Conservation (phyloP, 2,888 invertebrate genomes). For the Melinopterus prodromus region DNA sequence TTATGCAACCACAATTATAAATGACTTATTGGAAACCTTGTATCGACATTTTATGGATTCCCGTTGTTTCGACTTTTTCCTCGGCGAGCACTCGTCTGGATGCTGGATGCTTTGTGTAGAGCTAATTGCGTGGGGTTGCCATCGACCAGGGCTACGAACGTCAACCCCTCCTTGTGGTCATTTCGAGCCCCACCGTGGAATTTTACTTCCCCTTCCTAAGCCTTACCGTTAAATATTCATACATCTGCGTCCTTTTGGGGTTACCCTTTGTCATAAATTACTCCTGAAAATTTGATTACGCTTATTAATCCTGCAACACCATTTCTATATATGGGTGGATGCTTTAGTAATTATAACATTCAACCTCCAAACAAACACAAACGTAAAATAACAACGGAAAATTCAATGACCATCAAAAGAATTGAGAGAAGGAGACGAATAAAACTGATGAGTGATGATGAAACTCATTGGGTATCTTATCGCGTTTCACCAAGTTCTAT, state of each 20-base stretch:
- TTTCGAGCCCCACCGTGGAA: background rate
- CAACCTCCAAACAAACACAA: too few relatives aligned
- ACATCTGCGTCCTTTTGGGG: background rate
- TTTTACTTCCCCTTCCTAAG: background rate
- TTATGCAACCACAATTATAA: constrained; percentile 44
- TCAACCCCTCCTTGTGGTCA: background rate
- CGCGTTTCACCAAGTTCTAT: too few relatives aligned
- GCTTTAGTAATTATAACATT: too few relatives aligned
- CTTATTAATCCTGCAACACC: background rate
- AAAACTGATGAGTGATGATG: too few relatives aligned
- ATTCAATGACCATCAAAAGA: too few relatives aligned
- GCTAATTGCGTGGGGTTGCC: background rate
- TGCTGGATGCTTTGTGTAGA: background rate
- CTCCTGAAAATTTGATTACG: background rate
- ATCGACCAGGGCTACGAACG: background rate
- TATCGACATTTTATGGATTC: constrained; percentile 34
- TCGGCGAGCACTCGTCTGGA: background rate
- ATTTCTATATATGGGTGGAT: background rate
- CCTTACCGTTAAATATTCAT: background rate
- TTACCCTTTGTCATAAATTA: background rate
- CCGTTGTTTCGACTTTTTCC: constrained; percentile 9
- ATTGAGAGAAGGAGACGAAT: too few relatives aligned
- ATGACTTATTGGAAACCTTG: constrained; percentile 43
- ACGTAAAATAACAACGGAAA: too few relatives aligned
- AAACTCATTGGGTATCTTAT: too few relatives aligned